phyloP scores from a whole-genome alignment of 2,888 invertebrate species.

The Lampropteryx suffumata region DNA sequence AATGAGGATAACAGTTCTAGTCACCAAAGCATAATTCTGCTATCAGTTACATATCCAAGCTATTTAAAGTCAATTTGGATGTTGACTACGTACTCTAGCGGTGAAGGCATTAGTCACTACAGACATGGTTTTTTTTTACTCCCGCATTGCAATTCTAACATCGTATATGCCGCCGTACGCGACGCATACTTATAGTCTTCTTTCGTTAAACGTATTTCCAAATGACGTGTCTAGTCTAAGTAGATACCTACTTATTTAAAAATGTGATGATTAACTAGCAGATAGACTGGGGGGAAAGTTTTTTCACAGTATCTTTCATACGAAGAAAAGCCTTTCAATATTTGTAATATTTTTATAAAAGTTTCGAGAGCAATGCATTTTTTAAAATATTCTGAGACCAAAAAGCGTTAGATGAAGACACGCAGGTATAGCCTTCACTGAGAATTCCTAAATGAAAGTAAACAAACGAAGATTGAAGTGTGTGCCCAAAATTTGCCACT shows the following conservation, averaged over 20 bases:
- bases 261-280: slow-evolving; percentile 1
- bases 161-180: slow-evolving; percentile 12
- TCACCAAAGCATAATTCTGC: slow-evolving; percentile 2
- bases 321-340: no score
- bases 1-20: slow-evolving; percentile 10
- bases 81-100: slow-evolving; percentile 14
- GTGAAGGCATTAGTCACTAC: slow-evolving; percentile 11
- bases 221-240: slow-evolving; percentile 4
- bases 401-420: no score
- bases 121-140: slow-evolving; percentile 14
- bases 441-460: no score
- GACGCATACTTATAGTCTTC: slow-evolving; percentile 25
- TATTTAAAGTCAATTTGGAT: slow-evolving; percentile 9
- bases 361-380: no score
- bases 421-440: no score
- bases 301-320: no score
- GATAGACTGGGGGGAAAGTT: not conserved
- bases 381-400: no score
- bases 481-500: not conserved
- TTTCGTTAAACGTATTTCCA: slow-evolving; percentile 13
- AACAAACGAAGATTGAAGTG: not conserved
- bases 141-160: slow-evolving; percentile 20
- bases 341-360: not conserved
- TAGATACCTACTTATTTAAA: slow-evolving; percentile 1
- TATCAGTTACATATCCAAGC: slow-evolving; percentile 5